Base-by-base conservation (phyloP, 2,888 invertebrate species). In the Xestia rhomboidea region DNA sequence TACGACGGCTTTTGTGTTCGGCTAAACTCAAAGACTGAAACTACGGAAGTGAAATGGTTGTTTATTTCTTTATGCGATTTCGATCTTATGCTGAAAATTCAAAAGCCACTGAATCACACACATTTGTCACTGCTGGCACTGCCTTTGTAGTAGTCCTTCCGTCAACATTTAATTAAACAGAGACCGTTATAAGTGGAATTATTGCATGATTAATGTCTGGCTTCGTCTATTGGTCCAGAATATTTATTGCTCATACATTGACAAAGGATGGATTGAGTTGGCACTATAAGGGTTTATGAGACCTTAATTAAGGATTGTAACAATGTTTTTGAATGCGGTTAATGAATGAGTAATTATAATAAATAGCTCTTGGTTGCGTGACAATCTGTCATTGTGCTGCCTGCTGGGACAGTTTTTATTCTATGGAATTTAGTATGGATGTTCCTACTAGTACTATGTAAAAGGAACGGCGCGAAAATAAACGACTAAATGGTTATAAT, bases 311-410 rank as follows among this genome's bases (percentile, higher is more conserved):
- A 57, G n/a, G 38, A 66, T 51, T 67, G 34, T 68, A 30, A 38
- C 51, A 51, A 51, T 67, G 60, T 34, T 62, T 68, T 51, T 67
- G 30, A n/a, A 11, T 70, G 81, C 34, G 68, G 70, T 79, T 74
- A 84, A 68, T 74, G 46, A 80, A 84, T 84, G 74, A 84, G 44
- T 67, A 68, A 70, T 30, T 62, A 62, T 27, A 24, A 51, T 68
- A 60, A 69, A 72, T 76, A 66, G 73, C 46, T 71, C 74, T 66
- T 79, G 77, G 71, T 71, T 81, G 66, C 73, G 84, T 68, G 71
- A 57, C 73, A 76, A 66, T 70, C 57, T 73, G 57, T 67, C 38
- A 49, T 83, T 63, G 3, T 46, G 34, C 38, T 63, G 67, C 46
- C 30, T 51, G 8, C 6, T 24, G 57, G 27, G 63, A 46, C 30